Conservation (phyloP, 2,888 invertebrate species). For the Eupithecia tripunctaria region DNA sequence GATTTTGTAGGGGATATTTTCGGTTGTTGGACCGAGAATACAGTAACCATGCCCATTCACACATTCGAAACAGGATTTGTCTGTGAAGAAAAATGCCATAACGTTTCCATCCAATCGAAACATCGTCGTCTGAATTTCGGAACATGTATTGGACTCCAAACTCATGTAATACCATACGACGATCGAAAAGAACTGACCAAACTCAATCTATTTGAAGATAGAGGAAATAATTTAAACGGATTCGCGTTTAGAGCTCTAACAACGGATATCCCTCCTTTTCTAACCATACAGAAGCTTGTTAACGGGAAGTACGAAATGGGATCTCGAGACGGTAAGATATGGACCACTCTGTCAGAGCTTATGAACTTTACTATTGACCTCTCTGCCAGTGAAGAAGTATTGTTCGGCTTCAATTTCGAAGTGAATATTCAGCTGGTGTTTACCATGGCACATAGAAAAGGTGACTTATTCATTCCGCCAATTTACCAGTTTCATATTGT, state of each 20-base stretch:
- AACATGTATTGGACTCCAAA: conserved; percentile 67
- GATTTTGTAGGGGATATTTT: conserved; percentile 52
- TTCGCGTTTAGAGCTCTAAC: conserved; percentile 58
- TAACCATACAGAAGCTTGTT: conserved; percentile 50
- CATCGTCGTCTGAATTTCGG: conserved; percentile 61
- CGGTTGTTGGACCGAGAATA: conserved; percentile 66
- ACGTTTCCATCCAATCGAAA: conserved; percentile 60
- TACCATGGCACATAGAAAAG: conserved; percentile 64
- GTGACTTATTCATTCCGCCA: conserved; percentile 67
- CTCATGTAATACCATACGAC: conserved; percentile 49
- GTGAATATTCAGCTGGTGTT: conserved; percentile 62
- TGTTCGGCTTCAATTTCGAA: conserved; percentile 67
- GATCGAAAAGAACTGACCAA: conserved; percentile 39
- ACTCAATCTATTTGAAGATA: conserved; percentile 62
- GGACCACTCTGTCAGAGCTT: conserved; percentile 64
- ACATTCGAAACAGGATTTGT: conserved; percentile 57
- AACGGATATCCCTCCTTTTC: conserved; percentile 63
- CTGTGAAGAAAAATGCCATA: conserved; percentile 64
- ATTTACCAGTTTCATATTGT: conserved; percentile 72
- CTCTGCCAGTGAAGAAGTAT: conserved; percentile 49
- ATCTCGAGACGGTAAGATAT: conserved; percentile 69
- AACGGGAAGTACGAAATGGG: conserved; percentile 59
- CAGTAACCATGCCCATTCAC: conserved; percentile 59
- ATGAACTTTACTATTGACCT: conserved; percentile 73
- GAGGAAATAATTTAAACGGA: conserved; percentile 65